phyloP scores from a whole-genome alignment of 2,113 vertebrate species.

The Hoplias malabaricus region DNA sequence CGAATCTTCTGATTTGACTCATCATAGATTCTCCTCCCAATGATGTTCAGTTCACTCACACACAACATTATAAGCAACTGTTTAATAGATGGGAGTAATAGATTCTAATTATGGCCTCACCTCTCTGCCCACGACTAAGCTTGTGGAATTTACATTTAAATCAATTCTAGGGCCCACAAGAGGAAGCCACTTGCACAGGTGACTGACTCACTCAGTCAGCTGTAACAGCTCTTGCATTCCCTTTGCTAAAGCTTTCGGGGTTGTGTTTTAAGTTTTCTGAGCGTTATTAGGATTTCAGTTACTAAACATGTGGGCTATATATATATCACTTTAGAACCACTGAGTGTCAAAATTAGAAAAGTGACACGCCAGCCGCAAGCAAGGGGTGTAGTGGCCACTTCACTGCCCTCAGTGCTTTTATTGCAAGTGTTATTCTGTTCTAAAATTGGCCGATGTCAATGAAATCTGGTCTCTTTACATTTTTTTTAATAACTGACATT shows the following conservation, averaged over 20 bases:
- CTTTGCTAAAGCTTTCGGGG: background rate
- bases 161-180: background rate
- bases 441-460: too few relatives aligned
- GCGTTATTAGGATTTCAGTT: background rate
- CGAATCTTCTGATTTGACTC: conserved; percentile 13
- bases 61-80: background rate
- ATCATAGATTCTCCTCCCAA: background rate
- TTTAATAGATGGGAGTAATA: background rate
- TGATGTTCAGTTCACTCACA: background rate
- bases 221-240: background rate
- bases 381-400: background rate
- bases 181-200: conserved; percentile 1
- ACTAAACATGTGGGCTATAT: background rate
- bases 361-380: background rate
- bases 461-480: too few relatives aligned
- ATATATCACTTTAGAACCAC: background rate
- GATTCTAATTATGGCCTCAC: background rate
- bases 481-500: too few relatives aligned
- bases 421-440: too few relatives aligned
- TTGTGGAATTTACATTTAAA: conserved; percentile 10
- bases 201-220: background rate
- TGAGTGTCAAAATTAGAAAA: background rate
- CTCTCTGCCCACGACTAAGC: background rate
- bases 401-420: too few relatives aligned
- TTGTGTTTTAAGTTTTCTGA: background rate